phyloP scores from a whole-genome alignment of 1,140 invertebrate species.

The Bombus confusus region DNA sequence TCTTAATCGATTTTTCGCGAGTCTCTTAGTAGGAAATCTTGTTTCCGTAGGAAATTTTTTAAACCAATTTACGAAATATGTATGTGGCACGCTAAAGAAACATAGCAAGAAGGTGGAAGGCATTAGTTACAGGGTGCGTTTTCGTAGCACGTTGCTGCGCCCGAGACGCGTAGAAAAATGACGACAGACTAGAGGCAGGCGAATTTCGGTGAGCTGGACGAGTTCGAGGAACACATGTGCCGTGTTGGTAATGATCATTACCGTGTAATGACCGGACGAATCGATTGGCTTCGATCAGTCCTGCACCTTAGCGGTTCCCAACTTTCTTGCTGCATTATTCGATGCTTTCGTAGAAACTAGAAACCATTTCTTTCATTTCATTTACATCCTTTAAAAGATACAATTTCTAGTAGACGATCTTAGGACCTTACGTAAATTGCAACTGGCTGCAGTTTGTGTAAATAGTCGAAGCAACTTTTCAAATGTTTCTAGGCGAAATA shows the following conservation, averaged over 20 bases:
- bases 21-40: not conserved
- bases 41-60: not conserved
- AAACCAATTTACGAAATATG: not conserved
- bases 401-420: no score
- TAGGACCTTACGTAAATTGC: no score
- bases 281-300: constrained; percentile 59
- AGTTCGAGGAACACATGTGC: constrained; percentile 60
- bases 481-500: no score
- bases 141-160: not conserved
- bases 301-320: constrained; percentile 36
- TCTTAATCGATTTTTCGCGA: not conserved
- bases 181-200: constrained; percentile 22
- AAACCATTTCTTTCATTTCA: not conserved
- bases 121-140: constrained; percentile 6
- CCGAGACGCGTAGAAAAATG: constrained; percentile 24
- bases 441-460: no score
- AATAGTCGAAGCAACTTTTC: no score
- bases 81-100: not conserved
- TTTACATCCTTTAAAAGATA: not conserved
- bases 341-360: not conserved
- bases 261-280: constrained; percentile 67
- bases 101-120: not conserved
- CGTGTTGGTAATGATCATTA: constrained; percentile 64
- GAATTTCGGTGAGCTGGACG: constrained; percentile 60
- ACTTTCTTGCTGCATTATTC: not conserved